Evolutionary conservation across 2,113 vertebrate species (phyloP).

Genomic region (Thunnus maccoyii): DNA sequence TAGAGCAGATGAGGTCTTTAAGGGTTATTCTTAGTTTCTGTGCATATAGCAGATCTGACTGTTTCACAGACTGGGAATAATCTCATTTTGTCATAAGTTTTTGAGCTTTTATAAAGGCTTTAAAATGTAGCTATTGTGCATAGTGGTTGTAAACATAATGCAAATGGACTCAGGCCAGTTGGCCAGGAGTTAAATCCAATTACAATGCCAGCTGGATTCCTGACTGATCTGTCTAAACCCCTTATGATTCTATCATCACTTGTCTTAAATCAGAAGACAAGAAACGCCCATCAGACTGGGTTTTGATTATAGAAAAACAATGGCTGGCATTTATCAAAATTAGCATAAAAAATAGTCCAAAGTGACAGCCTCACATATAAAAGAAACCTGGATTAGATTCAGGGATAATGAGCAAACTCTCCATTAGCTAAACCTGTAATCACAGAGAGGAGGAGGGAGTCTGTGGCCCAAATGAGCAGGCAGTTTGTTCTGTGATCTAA

Average conservation of each 20-base stretch:
- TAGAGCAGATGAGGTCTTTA: background rate
- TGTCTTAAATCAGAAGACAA: conserved; percentile 40
- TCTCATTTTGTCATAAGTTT: background rate
- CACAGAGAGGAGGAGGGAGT: conserved; percentile 71
- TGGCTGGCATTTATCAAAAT: background rate
- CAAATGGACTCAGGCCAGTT: conserved; percentile 63
- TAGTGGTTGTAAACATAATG: conserved; percentile 46
- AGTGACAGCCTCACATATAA: background rate
- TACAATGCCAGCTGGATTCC: conserved; percentile 70
- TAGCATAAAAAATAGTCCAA: background rate
- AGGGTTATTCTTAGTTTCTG: background rate
- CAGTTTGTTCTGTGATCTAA: conserved; percentile 49
- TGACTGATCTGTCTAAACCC: conserved; percentile 71
- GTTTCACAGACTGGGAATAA: conserved; percentile 1
- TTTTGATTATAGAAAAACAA: conserved; percentile 29
- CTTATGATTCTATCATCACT: conserved; percentile 63
- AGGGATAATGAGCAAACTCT: conserved; percentile 4
- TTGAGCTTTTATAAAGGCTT: conserved; percentile 17
- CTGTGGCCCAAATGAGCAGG: conserved; percentile 49
- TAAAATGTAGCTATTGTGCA: conserved; percentile 49
- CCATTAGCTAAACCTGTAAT: conserved; percentile 74
- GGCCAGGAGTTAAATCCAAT: conserved; percentile 71
- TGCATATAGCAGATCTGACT: background rate
- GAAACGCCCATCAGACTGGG: conserved; percentile 1
- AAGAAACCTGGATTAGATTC: background rate